Evolutionary conservation across 2,888 invertebrate genomes (phyloP).

Genomic region (Cryptosula pallasiana): DNA sequence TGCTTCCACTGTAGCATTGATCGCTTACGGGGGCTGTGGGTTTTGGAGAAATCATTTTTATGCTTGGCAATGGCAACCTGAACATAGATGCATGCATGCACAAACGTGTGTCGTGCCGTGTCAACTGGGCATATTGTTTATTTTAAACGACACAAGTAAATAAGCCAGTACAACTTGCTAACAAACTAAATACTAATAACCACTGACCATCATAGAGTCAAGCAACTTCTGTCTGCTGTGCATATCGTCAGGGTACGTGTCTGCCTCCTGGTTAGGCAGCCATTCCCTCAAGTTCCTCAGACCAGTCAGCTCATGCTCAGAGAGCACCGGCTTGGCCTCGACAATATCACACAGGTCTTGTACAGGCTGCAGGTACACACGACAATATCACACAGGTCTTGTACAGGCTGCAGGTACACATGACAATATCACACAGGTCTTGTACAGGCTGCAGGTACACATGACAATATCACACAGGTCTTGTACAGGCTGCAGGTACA

Average conservation of each 20-base stretch:
- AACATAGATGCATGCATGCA: neutral
- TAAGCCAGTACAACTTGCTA: no score
- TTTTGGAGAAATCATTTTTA: neutral
- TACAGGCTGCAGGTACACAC: slow-evolving; percentile 10
- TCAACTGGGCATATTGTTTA: no score
- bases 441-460: no score
- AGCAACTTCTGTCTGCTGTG: neutral
- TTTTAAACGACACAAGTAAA: no score
- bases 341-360: slow-evolving; percentile 29
- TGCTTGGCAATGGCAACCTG: slow-evolving; percentile 1
- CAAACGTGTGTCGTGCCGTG: no score
- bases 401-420: no score
- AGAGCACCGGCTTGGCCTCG: slow-evolving; percentile 28
- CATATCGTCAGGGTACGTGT: slow-evolving; percentile 76
- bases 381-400: no score
- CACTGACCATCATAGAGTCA: slow-evolving; percentile 14
- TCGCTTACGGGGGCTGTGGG: neutral
- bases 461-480: no score
- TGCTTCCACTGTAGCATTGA: slow-evolving; percentile 4
- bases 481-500: no score
- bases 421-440: no score
- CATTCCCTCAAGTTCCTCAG: slow-evolving; percentile 70
- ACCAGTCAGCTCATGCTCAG: slow-evolving; percentile 40
- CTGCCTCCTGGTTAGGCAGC: slow-evolving; percentile 79
- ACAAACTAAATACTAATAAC: no score